phyloP scores from a whole-genome alignment of 2,113 vertebrate species.

The Passer montanus region DNA sequence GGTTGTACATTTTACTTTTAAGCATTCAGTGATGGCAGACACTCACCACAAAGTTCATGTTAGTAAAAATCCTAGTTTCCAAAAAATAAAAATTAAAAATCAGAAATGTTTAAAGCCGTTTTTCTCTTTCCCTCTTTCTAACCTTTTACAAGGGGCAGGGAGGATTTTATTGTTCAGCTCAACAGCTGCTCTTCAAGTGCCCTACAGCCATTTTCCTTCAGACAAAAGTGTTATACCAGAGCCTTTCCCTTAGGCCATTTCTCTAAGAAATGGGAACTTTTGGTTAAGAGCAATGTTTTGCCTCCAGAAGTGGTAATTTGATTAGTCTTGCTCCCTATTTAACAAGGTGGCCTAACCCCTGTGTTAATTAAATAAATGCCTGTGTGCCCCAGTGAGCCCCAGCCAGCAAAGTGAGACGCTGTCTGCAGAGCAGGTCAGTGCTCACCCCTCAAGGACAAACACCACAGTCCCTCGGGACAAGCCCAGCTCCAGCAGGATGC shows the following conservation, averaged over 20 bases:
- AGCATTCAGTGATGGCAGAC: not conserved
- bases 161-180: not conserved
- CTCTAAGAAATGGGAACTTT: not conserved
- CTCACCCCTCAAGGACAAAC: not conserved
- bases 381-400: not conserved
- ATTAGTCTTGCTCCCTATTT: not conserved
- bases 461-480: fast-evolving
- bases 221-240: not conserved
- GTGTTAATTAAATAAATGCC: not conserved
- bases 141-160: not conserved
- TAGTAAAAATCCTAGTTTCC: not conserved
- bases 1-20: not conserved
- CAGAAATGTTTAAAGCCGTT: not conserved
- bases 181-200: not conserved
- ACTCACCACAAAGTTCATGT: not conserved
- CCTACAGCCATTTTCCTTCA: not conserved
- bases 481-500: not conserved
- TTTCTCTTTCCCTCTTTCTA: not conserved
- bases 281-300: not conserved
- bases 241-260: not conserved
- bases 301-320: not conserved
- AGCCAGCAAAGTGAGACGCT: not conserved
- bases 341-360: not conserved
- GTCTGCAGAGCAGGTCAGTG: not conserved
- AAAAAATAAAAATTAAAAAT: not conserved